These are phyloP conservation scores for Eupithecia subumbrata DNA, from an alignment of 2,888 invertebrate genomes.

Conservation along the genomic window DNA sequence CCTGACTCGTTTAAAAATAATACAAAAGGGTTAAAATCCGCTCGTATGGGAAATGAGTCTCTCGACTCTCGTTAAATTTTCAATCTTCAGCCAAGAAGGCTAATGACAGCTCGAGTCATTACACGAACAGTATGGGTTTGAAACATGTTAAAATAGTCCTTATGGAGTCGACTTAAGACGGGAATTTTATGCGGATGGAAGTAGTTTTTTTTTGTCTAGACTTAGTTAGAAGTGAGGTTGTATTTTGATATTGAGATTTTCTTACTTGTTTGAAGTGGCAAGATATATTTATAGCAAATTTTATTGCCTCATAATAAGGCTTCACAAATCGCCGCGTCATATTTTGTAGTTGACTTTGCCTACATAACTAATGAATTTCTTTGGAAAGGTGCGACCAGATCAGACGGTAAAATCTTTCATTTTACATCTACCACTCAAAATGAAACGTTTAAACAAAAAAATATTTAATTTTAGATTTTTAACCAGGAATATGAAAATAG, in stretches of 20 bases:
- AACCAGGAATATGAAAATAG: too few species aligned
- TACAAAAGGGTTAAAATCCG: neutral
- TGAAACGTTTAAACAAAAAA: too few species aligned
- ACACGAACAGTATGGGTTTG: slow-evolving; percentile 37
- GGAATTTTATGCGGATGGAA: neutral
- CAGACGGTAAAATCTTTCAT: too few species aligned
- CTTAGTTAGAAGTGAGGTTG: slow-evolving; percentile 19
- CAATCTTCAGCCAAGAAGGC: slow-evolving; percentile 56
- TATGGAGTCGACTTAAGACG: slow-evolving; percentile 3
- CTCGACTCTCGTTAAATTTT: slow-evolving; percentile 60
- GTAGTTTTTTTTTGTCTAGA: slow-evolving; percentile 23
- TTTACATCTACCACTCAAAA: too few species aligned
- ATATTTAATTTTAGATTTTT: too few species aligned
- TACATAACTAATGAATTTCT: too few species aligned
- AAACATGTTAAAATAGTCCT: slow-evolving; percentile 6
- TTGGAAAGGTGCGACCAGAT: neutral
- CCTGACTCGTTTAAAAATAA: slow-evolving; percentile 28
- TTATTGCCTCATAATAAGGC: neutral
- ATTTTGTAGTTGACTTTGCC: neutral
- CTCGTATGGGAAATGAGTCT: slow-evolving; percentile 49
- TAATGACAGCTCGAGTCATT: slow-evolving; percentile 61
- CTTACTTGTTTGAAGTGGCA: too few species aligned
- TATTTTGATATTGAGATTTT: slow-evolving; percentile 4
- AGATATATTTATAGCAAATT: neutral
- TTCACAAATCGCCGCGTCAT: neutral